Conservation (phyloP, 1,140 invertebrate species). For the Tribolium castaneum region DNA sequence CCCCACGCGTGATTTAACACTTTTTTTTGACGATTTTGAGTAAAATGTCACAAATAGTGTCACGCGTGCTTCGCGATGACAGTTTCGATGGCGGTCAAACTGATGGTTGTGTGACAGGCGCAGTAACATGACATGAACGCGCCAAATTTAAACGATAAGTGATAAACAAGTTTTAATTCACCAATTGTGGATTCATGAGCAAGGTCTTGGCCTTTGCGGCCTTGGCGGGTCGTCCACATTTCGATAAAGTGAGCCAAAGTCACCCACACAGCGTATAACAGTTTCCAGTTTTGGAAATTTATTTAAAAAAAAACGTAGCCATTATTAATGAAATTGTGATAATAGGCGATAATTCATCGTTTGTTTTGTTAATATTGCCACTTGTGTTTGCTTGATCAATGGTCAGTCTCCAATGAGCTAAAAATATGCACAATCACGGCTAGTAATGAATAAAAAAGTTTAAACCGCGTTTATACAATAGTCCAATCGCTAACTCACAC, state of each 20-base stretch:
- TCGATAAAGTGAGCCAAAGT: not conserved
- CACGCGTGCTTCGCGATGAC: constrained; percentile 55
- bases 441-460: not conserved
- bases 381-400: not conserved
- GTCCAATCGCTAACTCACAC: not conserved
- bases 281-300: not conserved
- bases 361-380: too few relatives aligned
- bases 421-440: not conserved
- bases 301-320: not conserved
- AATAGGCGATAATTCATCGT: too few relatives aligned
- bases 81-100: constrained; percentile 59
- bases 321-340: too few relatives aligned
- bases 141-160: not conserved
- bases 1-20: not conserved
- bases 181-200: not conserved
- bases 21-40: not conserved
- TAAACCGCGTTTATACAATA: not conserved
- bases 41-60: constrained; percentile 28
- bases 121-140: not conserved
- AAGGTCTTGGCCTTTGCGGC: not conserved
- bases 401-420: not conserved
- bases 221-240: not conserved
- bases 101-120: constrained; percentile 29
- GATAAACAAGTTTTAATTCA: not conserved
- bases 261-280: not conserved